Conservation (phyloP, 2,888 invertebrate species). For the Sarcophaga rosellei region DNA sequence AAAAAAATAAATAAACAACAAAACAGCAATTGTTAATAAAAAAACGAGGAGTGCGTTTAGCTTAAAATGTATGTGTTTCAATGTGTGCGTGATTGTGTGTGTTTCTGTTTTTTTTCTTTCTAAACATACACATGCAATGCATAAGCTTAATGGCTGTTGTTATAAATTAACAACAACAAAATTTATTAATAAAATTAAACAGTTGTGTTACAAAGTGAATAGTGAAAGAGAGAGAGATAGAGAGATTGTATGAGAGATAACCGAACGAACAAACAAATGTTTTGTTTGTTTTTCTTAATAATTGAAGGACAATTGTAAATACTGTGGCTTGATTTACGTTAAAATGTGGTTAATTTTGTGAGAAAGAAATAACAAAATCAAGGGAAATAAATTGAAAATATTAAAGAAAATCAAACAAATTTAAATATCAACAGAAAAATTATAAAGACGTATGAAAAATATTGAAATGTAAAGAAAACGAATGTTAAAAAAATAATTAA, state of each 20-base stretch:
- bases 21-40: no score
- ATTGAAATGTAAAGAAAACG: constrained; percentile 26
- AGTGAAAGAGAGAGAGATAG: neutral
- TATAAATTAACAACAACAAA: constrained; percentile 22
- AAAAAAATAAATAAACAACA: no score
- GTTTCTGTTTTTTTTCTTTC: neutral
- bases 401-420: neutral
- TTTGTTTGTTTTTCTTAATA: neutral
- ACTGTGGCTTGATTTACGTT: neutral
- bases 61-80: neutral
- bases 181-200: neutral
- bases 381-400: neutral
- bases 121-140: neutral
- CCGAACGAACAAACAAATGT: neutral
- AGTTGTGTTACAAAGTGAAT: neutral
- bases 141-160: neutral
- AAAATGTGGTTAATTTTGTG: neutral
- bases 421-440: constrained; percentile 4
- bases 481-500: neutral
- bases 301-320: neutral
- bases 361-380: no score
- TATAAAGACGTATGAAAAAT: no score
- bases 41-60: neutral
- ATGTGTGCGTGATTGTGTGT: neutral
- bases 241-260: neutral